These are phyloP conservation scores for Scelioninae gen. 2 DNA, from an alignment of 2,888 invertebrate species.

Conservation along the genomic window DNA sequence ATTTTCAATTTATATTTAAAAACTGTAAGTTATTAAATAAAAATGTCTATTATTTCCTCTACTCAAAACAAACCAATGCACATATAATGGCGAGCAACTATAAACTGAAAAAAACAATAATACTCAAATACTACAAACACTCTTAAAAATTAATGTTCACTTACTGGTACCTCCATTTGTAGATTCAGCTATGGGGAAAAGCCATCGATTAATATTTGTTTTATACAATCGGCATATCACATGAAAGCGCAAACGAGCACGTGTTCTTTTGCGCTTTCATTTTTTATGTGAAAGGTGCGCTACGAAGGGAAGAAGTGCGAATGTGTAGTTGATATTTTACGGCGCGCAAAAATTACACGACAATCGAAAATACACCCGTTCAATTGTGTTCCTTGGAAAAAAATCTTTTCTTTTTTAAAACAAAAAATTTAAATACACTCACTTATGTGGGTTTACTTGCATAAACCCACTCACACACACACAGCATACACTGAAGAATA, in stretches of 20 bases:
- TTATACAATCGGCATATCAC: constrained; percentile 43
- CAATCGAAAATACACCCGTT: constrained; percentile 48
- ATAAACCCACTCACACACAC: constrained; percentile 63
- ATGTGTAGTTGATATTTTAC: constrained; percentile 49
- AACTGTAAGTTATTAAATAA: too few species aligned
- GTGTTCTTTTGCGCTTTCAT: constrained; percentile 66
- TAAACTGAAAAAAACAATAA: constrained; percentile 40
- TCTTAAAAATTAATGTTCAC: constrained; percentile 74
- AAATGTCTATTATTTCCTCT: too few species aligned
- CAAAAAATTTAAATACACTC: too few species aligned
- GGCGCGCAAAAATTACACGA: constrained; percentile 50
- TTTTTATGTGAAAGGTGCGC: constrained; percentile 56
- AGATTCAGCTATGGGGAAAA: constrained; percentile 82
- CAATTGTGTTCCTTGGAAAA: too few species aligned
- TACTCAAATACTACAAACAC: constrained; percentile 69
- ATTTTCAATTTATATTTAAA: too few species aligned
- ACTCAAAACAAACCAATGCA: too few species aligned
- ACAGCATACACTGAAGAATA: constrained; percentile 63
- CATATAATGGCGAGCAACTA: not conserved
- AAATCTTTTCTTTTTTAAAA: too few species aligned
- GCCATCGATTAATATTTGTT: constrained; percentile 74
- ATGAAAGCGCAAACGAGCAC: constrained; percentile 66
- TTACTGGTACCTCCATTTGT: constrained; percentile 83
- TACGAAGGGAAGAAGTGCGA: constrained; percentile 56
- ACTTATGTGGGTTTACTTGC: too few species aligned